A percentile compares a stretch with the other conserved stretches of the same genome.
These are phyloP conservation scores for Halcyon smyrnensis DNA, from an alignment of 2,797 vertebrate species.

Conservation along the genomic window DNA sequence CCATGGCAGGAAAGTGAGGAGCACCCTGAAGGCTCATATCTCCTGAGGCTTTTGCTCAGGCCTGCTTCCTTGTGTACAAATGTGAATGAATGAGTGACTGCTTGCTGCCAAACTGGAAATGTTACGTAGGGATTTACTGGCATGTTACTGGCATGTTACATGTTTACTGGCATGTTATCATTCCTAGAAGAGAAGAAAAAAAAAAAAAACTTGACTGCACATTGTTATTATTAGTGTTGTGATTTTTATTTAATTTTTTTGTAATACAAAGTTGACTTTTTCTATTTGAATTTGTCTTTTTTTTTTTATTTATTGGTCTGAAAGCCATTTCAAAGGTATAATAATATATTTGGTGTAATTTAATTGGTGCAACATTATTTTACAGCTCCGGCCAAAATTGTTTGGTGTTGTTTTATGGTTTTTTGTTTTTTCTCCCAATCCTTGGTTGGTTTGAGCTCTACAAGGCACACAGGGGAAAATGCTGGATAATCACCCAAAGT, in stretches of 20 bases:
- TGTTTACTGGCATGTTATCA: slow-evolving; percentile 89
- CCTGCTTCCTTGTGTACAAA: slow-evolving; percentile 80
- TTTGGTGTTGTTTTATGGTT: slow-evolving; percentile 36
- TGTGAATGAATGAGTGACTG: slow-evolving; percentile 82
- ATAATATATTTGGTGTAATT: slow-evolving; percentile 91
- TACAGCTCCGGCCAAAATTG: slow-evolving; percentile 80
- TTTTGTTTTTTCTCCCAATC: slow-evolving; percentile 66
- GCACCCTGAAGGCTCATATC: background rate
- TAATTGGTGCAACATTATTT: slow-evolving; percentile 84
- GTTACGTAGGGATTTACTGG: slow-evolving; percentile 89
- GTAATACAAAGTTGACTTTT: slow-evolving; percentile 92
- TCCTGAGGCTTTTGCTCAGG: slow-evolving; percentile 59
- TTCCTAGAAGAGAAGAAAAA: slow-evolving; percentile 87
- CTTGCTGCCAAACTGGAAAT: slow-evolving; percentile 97
- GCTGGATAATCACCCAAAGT: slow-evolving; percentile 81
- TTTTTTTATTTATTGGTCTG: slow-evolving; percentile 98
- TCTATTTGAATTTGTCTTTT: slow-evolving; percentile 91
- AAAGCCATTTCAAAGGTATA: slow-evolving; percentile 94
- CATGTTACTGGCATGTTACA: slow-evolving; percentile 84
- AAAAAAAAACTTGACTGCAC: slow-evolving; percentile 97
- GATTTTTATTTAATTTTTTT: slow-evolving; percentile 96
- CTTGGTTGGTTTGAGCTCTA: slow-evolving; percentile 78
- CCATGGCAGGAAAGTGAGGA: background rate
- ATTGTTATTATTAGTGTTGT: slow-evolving; percentile 91
- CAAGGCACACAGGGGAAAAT: slow-evolving; percentile 70